Evolutionary conservation across 2,888 invertebrate species (phyloP).

Genomic region (Drosophila mimetica): DNA sequence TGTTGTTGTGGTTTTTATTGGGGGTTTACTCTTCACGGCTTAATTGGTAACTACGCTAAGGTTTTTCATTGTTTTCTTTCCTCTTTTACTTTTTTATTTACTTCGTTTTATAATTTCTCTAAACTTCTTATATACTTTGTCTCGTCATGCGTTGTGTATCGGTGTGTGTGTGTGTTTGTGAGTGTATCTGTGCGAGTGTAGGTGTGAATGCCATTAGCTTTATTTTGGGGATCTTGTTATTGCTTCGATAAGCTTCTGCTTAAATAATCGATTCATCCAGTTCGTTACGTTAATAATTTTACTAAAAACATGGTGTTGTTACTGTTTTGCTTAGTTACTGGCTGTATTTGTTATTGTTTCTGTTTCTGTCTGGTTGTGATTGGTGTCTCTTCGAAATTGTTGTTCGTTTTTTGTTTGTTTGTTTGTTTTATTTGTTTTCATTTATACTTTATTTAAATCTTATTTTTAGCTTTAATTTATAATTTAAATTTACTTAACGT

Average conservation of each 20-base stretch:
- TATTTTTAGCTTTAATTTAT: conserved; percentile 83
- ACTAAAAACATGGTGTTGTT: conserved; percentile 58
- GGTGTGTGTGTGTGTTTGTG: conserved; percentile 39
- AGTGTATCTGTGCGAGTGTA: conserved; percentile 45
- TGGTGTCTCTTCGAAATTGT: conserved; percentile 40
- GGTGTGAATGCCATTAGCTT: conserved; percentile 31
- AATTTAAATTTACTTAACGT: conserved; percentile 84
- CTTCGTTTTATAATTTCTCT: conserved; percentile 72
- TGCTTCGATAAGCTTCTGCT: conserved; percentile 36
- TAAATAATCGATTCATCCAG: conserved; percentile 48
- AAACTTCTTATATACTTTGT: conserved; percentile 81
- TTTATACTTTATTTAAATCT: conserved; percentile 81
- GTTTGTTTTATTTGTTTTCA: conserved; percentile 55
- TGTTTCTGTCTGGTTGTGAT: conserved; percentile 38
- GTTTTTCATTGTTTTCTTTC: conserved; percentile 50
- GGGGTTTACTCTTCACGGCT: conserved; percentile 61
- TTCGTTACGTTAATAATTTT: conserved; percentile 56
- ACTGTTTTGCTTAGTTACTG: conserved; percentile 53
- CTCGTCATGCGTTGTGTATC: conserved; percentile 71
- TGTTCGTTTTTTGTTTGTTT: conserved; percentile 42
- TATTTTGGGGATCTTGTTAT: conserved; percentile 33
- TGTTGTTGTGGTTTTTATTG: conserved; percentile 39
- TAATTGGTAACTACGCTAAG: conserved; percentile 75
- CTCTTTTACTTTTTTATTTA: conserved; percentile 47
- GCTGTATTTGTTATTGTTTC: neutral